Percentiles rank a stretch among this genome's conserved stretches.
phyloP scores from a whole-genome alignment of 2,113 vertebrate genomes.

The Melanerpes aurifrons region DNA sequence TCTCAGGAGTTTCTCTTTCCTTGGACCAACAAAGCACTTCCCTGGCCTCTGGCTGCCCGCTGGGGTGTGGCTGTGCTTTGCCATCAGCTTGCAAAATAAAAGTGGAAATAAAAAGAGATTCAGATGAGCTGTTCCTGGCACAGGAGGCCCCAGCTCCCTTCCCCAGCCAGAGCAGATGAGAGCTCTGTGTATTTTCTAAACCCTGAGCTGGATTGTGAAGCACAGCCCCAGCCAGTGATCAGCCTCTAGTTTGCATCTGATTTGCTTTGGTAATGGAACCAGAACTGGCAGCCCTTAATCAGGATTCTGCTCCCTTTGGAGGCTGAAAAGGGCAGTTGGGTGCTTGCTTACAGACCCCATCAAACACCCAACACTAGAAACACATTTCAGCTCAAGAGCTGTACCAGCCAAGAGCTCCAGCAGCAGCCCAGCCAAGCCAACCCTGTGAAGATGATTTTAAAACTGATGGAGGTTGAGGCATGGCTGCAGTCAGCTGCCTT shows the following conservation, averaged over 20 bases:
- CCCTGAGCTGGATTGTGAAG: background rate
- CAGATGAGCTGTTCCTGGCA: background rate
- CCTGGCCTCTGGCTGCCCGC: background rate
- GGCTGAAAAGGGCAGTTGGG: background rate
- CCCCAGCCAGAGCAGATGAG: too few species aligned
- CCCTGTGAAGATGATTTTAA: background rate
- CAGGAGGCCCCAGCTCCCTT: too few species aligned
- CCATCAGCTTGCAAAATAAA: background rate
- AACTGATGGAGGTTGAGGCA: background rate
- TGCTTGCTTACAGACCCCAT: background rate
- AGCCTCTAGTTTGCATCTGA: background rate
- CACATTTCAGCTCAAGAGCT: background rate
- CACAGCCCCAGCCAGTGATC: background rate
- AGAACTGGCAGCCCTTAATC: background rate
- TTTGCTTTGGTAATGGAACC: background rate
- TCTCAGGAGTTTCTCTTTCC: background rate
- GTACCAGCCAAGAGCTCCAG: background rate
- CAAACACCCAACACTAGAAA: background rate
- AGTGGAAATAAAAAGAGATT: background rate
- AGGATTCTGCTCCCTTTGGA: background rate
- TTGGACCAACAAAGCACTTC: background rate
- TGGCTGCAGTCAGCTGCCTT: background rate
- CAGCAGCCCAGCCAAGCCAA: background rate
- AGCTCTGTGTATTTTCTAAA: background rate
- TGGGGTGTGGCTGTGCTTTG: background rate